Base-by-base conservation (phyloP, 1,140 invertebrate species). In the Cherax quadricarinatus region DNA sequence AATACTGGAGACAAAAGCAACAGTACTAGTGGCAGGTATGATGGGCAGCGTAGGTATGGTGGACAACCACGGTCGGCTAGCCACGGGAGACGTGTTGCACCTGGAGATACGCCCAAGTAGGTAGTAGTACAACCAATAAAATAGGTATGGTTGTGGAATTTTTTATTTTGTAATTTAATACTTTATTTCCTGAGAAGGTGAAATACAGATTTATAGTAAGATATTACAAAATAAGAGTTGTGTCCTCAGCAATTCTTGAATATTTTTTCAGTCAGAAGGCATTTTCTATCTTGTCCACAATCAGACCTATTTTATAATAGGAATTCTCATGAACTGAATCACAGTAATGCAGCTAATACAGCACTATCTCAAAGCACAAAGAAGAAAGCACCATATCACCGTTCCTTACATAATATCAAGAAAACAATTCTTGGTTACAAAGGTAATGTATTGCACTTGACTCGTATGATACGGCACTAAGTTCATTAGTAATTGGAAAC, bases 41-140 rank as follows among this genome's bases (percentile, higher is more conserved):
- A 93, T 80, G 90, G 91, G 79, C 89, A 90, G 62, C 92, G 92
- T 86, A 94, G 89, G 92, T 93, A 94, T 89, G 92, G 88, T 84
- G 88, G 83, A 73, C 88, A 86, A 81, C 91, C 75, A 62, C 88
- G 93, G 79, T 94, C 93, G 66, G 93, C 93, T 80, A 94, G 93
- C 89, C 93, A 94, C 48, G 93, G 93, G 73, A 93, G 93, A 88
- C 88, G 93, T 48, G 79, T 92, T 62, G 89, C 92, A 60, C 92
- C 88, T 24, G 93, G 91, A 88, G 91, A 91, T 78, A 75, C 75
- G 10, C 90, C 91, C 88, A 93, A 89, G 93, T 93, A 93, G 86
- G 90, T 93, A 89, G 62, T 51, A 75, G 85, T 75, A 86, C 75
- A 66, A 75, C 49, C 85, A 86, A 73, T 51, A 75, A 86, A 62